These are phyloP conservation scores for Istiophorus platypterus DNA, from an alignment of 2,113 vertebrate genomes.

Conservation along the genomic window DNA sequence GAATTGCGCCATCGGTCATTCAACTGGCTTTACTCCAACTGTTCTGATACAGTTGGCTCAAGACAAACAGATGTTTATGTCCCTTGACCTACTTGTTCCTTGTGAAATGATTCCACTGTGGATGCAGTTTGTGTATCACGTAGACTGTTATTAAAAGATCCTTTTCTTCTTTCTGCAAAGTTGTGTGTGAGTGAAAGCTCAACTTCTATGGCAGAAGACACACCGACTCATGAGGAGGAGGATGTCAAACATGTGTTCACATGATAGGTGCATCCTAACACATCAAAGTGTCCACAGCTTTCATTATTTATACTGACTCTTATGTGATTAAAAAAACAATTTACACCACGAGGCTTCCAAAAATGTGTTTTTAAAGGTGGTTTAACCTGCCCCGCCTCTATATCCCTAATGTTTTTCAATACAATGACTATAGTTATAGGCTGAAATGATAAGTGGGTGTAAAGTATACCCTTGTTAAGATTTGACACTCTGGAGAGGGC, in stretches of 20 bases:
- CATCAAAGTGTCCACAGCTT: neutral
- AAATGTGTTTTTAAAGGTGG: neutral
- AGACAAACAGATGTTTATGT: neutral
- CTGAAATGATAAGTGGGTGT: neutral
- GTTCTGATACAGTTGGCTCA: neutral
- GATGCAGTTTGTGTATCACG: neutral
- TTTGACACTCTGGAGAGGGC: conserved; percentile 8
- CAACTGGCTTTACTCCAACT: neutral
- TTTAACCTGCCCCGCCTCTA: no score
- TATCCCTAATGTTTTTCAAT: neutral
- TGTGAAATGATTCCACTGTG: neutral
- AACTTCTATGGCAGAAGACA: conserved; percentile 34
- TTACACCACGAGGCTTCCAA: neutral
- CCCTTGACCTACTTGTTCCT: neutral
- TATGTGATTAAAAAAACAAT: neutral
- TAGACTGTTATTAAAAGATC: neutral
- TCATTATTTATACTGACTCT: neutral
- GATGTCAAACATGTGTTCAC: neutral
- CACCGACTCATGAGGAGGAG: neutral
- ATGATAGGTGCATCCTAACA: neutral
- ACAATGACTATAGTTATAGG: neutral
- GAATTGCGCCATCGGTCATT: neutral
- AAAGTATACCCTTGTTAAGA: neutral
- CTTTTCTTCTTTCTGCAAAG: conserved; percentile 15
- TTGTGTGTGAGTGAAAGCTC: conserved; percentile 25